phyloP scores from a whole-genome alignment of 1,140 invertebrate species.

The Tetragonula clypearis region DNA sequence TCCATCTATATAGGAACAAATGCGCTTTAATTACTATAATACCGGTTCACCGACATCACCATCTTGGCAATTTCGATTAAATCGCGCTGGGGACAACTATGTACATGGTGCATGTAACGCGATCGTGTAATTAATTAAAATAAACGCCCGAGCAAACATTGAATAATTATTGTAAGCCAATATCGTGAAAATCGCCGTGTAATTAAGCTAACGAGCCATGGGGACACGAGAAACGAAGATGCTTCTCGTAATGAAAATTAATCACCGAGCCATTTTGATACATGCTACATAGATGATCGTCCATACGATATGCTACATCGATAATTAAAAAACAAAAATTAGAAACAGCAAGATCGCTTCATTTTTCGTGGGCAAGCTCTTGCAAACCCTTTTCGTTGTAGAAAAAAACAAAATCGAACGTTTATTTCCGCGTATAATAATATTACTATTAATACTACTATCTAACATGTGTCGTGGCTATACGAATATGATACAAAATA shows the following conservation, averaged over 20 bases:
- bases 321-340: neutral
- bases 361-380: constrained; percentile 2
- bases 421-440: neutral
- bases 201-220: neutral
- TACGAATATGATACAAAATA: constrained; percentile 21
- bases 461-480: neutral
- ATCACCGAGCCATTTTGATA: neutral
- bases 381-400: too few relatives aligned
- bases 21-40: neutral
- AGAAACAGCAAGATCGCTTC: neutral
- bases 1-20: neutral
- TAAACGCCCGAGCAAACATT: neutral
- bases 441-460: neutral
- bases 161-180: neutral
- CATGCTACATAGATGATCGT: neutral
- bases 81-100: neutral
- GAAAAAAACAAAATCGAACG: neutral
- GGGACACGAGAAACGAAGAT: neutral
- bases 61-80: neutral
- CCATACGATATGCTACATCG: neutral
- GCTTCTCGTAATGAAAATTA: neutral
- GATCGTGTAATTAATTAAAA: constrained; percentile 2
- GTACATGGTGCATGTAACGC: too few relatives aligned
- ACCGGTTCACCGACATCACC: neutral
- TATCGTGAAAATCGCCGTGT: neutral